Conservation (phyloP, 2,888 invertebrate species). For the Smittia sp. region DNA sequence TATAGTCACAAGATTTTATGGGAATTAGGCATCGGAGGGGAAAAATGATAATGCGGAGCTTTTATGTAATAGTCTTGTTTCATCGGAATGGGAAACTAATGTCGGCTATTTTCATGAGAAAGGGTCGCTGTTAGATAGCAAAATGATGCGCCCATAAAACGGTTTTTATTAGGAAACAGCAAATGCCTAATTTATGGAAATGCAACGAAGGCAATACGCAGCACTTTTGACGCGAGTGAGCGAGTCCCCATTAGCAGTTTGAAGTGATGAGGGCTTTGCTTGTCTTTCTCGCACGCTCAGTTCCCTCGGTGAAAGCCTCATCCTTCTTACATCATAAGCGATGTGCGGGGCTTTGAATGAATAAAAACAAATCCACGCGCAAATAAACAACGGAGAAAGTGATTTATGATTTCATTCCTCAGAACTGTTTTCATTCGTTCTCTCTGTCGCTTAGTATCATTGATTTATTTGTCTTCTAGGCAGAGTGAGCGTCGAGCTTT, state of each 20-base stretch:
- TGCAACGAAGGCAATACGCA: not conserved
- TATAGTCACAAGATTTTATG: too few relatives aligned
- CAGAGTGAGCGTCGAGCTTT: conserved; percentile 15
- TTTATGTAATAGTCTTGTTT: too few relatives aligned
- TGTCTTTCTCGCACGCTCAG: too few relatives aligned
- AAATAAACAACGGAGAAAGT: conserved; percentile 33
- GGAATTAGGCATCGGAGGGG: too few relatives aligned
- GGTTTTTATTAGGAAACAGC: not conserved
- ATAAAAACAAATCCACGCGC: not conserved
- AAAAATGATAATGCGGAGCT: too few relatives aligned
- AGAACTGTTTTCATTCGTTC: conserved; percentile 1
- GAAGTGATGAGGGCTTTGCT: too few relatives aligned
- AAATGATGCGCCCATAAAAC: conserved; percentile 14
- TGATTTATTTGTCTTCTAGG: conserved; percentile 37
- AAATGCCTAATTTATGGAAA: conserved; percentile 26
- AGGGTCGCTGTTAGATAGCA: not conserved
- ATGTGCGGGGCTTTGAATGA: not conserved
- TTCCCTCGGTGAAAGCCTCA: too few relatives aligned
- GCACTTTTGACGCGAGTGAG: not conserved
- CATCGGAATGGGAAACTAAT: conserved; percentile 31
- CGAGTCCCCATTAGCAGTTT: not conserved
- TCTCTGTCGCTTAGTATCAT: conserved; percentile 35
- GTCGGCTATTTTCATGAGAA: conserved; percentile 19
- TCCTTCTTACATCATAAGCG: not conserved
- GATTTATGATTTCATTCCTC: conserved; percentile 35